These are phyloP conservation scores for Orchestes rusci DNA, from an alignment of 2,888 invertebrate genomes.

Conservation along the genomic window DNA sequence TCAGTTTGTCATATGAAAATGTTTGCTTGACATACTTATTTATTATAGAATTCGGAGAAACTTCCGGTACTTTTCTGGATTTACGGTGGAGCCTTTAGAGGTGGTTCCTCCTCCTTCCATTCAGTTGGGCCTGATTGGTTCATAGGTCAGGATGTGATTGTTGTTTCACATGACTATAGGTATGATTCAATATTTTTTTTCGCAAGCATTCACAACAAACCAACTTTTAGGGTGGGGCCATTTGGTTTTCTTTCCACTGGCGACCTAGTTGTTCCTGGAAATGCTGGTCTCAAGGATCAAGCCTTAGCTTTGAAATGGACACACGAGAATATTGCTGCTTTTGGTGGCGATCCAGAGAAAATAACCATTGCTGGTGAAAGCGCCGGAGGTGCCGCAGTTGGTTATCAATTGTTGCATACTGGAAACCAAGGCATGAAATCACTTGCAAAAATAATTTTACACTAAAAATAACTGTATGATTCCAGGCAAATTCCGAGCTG, in stretches of 20 bases:
- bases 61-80: conserved; percentile 41
- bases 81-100: conserved; percentile 41
- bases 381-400: conserved; percentile 29
- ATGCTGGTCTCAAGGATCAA: conserved; percentile 32
- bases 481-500: conserved; percentile 27
- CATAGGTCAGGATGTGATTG: conserved; percentile 34
- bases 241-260: conserved; percentile 26
- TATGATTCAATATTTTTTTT: not conserved
- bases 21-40: not conserved
- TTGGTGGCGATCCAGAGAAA: conserved; percentile 31
- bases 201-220: not conserved
- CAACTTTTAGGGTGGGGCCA: conserved; percentile 26
- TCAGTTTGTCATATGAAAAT: too few relatives aligned
- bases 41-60: conserved; percentile 6
- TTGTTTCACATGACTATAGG: conserved; percentile 30
- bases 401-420: conserved; percentile 25
- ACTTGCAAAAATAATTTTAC: not conserved
- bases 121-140: conserved; percentile 36
- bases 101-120: conserved; percentile 30
- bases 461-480: not conserved
- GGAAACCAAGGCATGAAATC: conserved; percentile 21
- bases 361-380: conserved; percentile 31
- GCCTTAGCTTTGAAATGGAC: conserved; percentile 30
- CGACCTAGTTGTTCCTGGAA: conserved; percentile 30
- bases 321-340: conserved; percentile 28